Evolutionary conservation across 1,140 invertebrate genomes (phyloP).

Genomic region (Anastrepha ludens): DNA sequence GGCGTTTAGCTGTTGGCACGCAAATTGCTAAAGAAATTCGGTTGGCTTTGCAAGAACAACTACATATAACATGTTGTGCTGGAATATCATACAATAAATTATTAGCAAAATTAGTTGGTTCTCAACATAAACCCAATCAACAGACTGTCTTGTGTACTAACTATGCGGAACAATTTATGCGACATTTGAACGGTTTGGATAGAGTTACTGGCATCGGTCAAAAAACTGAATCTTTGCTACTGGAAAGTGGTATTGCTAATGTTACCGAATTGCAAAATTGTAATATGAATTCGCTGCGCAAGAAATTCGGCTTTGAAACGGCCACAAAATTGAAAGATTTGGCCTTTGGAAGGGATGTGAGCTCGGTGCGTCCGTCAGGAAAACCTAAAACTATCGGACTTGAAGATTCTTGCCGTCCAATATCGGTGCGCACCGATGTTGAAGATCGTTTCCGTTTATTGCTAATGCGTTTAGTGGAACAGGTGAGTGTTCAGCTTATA

Average conservation of each 20-base stretch:
- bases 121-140: slow-evolving; percentile 85
- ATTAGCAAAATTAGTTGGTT: slow-evolving; percentile 85
- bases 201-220: slow-evolving; percentile 84
- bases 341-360: slow-evolving; percentile 82
- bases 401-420: slow-evolving; percentile 84
- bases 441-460: slow-evolving; percentile 81
- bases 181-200: slow-evolving; percentile 77
- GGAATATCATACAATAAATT: slow-evolving; percentile 90
- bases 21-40: slow-evolving; percentile 83
- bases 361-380: slow-evolving; percentile 81
- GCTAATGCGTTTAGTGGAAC: slow-evolving; percentile 80
- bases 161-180: slow-evolving; percentile 79
- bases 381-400: slow-evolving; percentile 82
- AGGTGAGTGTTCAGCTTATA: slow-evolving; percentile 68
- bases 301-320: slow-evolving; percentile 80
- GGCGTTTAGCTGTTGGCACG: slow-evolving; percentile 80
- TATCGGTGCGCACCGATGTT: slow-evolving; percentile 82
- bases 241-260: slow-evolving; percentile 79
- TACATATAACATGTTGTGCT: slow-evolving; percentile 86
- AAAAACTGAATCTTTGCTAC: slow-evolving; percentile 79
- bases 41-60: slow-evolving; percentile 78
- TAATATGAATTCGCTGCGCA: slow-evolving; percentile 77
- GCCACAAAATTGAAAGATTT: slow-evolving; percentile 81
- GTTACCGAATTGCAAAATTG: slow-evolving; percentile 81
- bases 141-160: slow-evolving; percentile 86